phyloP scores from a whole-genome alignment of 2,888 invertebrate species.

The Omphaloscelis lunosa region DNA sequence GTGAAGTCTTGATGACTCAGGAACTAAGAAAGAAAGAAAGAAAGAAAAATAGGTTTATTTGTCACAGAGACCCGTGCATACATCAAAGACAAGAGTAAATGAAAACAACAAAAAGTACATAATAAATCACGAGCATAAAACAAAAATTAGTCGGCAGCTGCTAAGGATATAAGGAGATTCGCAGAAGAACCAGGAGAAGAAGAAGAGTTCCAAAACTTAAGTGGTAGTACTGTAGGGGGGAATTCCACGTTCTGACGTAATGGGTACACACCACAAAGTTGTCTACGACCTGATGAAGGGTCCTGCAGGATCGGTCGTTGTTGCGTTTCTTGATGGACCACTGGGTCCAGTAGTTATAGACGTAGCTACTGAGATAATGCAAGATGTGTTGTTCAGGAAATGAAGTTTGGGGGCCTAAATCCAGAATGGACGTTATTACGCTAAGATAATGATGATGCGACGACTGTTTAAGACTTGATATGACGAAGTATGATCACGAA shows the following conservation, averaged over 20 bases:
- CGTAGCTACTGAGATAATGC: not conserved
- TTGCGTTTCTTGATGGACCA: not conserved
- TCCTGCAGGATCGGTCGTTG: not conserved
- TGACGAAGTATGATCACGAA: not conserved
- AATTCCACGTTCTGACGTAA: not conserved
- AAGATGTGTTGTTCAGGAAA: not conserved
- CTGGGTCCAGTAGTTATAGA: too few relatives aligned
- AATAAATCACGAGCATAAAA: too few relatives aligned
- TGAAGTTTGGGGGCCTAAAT: not conserved
- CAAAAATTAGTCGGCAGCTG: too few relatives aligned
- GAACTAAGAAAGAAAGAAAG: not conserved
- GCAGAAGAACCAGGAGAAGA: too few relatives aligned
- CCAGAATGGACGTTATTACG: not conserved
- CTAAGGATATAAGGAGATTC: not conserved
- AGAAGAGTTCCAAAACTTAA: too few relatives aligned
- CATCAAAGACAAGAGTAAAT: too few relatives aligned
- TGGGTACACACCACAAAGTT: not conserved
- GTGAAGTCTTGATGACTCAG: too few relatives aligned
- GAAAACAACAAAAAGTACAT: too few relatives aligned
- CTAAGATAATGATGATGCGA: not conserved
- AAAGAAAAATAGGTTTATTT: too few relatives aligned
- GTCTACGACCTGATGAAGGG: not conserved
- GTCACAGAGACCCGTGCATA: too few relatives aligned
- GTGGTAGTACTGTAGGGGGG: not conserved
- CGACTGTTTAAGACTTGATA: not conserved